Percentiles rank a stretch among this genome's conserved stretches.
phyloP scores from a whole-genome alignment of 2,113 vertebrate genomes.

The Embiotoca jacksoni region DNA sequence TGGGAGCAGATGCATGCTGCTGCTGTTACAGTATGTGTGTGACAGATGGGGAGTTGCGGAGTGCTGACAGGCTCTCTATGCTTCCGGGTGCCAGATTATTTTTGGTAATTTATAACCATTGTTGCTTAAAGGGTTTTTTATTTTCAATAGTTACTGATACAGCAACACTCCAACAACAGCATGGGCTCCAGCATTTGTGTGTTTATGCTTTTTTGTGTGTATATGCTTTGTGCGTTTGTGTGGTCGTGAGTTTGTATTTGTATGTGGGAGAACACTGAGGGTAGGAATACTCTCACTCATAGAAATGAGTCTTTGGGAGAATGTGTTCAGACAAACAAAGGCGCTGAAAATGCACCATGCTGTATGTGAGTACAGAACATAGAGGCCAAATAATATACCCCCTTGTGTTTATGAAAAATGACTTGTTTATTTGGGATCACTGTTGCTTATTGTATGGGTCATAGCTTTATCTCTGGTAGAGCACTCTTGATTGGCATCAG shows the following conservation, averaged over 20 bases:
- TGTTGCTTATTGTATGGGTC: conserved; percentile 7
- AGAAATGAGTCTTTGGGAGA: conserved; percentile 39
- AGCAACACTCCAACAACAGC: conserved; percentile 40
- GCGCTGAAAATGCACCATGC: conserved; percentile 16
- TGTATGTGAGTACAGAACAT: conserved; percentile 5
- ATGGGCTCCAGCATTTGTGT: conserved; percentile 42
- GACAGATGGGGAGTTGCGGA: conserved; percentile 83
- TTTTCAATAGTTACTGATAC: conserved; percentile 64
- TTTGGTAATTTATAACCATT: conserved; percentile 84
- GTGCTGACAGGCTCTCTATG: conserved; percentile 82
- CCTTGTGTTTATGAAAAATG: conserved; percentile 15
- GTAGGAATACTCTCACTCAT: conserved; percentile 26
- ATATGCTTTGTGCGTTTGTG: conserved; percentile 28
- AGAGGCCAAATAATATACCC: conserved; percentile 17
- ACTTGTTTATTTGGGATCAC: conserved; percentile 35
- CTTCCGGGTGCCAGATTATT: conserved; percentile 82
- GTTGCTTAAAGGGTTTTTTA: conserved; percentile 79
- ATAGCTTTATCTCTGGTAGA: neutral
- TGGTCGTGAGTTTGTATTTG: conserved; percentile 33
- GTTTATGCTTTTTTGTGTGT: conserved; percentile 20
- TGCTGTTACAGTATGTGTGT: conserved; percentile 51
- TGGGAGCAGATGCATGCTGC: conserved; percentile 50
- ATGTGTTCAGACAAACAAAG: conserved; percentile 39
- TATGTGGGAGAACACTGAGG: conserved; percentile 14
- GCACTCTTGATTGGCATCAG: neutral